phyloP scores from a whole-genome alignment of 2,113 vertebrate species.

The Tautogolabrus adspersus region DNA sequence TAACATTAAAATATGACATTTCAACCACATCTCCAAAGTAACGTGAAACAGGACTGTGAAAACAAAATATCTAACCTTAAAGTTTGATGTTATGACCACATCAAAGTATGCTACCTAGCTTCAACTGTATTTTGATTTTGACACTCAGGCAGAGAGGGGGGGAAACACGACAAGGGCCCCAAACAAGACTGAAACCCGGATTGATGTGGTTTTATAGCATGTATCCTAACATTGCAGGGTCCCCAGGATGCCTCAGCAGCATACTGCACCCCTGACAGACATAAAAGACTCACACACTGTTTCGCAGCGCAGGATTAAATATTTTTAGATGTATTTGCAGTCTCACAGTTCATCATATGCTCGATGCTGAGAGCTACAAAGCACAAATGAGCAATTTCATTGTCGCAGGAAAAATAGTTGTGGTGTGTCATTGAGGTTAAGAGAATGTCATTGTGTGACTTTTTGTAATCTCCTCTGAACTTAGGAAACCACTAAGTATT shows the following conservation, averaged over 20 bases:
- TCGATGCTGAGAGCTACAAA: conserved; percentile 10
- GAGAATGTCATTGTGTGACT: conserved; percentile 11
- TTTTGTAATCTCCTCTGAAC: conserved; percentile 19
- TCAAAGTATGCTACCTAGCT: not conserved
- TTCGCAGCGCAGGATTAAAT: not conserved
- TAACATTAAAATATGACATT: not conserved
- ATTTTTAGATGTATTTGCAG: not conserved
- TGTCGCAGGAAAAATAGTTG: conserved; percentile 25
- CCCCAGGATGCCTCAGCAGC: conserved; percentile 1
- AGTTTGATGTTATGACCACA: not conserved
- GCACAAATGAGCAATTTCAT: conserved; percentile 2
- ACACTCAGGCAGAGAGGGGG: not conserved
- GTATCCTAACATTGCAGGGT: not conserved
- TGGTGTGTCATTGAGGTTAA: conserved; percentile 20
- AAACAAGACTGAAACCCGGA: not conserved
- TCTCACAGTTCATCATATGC: not conserved
- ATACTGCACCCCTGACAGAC: not conserved
- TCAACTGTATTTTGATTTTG: not conserved
- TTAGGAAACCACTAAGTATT: conserved; percentile 15
- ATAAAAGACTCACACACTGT: not conserved
- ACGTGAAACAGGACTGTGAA: not conserved
- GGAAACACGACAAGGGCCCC: not conserved
- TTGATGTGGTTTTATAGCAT: not conserved
- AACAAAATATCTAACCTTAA: not conserved
- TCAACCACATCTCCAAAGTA: not conserved